These are phyloP conservation scores for Nephrotoma guestfalica DNA, from an alignment of 2,888 invertebrate species.

Conservation along the genomic window DNA sequence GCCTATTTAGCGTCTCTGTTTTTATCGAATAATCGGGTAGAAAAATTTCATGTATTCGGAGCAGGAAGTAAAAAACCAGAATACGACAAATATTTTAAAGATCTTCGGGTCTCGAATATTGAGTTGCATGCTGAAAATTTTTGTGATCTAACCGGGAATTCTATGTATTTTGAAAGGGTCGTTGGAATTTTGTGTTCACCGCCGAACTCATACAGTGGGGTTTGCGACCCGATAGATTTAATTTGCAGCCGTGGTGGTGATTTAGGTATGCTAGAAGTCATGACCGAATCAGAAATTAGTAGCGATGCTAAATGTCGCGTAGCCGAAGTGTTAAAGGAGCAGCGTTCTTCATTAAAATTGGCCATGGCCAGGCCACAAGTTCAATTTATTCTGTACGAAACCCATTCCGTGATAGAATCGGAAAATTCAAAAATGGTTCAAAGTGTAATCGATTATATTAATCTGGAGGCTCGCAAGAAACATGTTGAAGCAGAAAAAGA, in stretches of 20 bases:
- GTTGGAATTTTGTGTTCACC: conserved; percentile 58
- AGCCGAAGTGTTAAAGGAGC: conserved; percentile 54
- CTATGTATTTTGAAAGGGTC: conserved; percentile 40
- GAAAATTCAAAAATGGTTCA: conserved; percentile 63
- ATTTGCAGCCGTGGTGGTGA: conserved; percentile 70
- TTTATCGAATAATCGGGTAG: conserved; percentile 41
- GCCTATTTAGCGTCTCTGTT: conserved; percentile 60
- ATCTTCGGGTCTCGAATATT: conserved; percentile 49
- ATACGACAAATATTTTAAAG: conserved; percentile 52
- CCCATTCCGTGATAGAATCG: conserved; percentile 58
- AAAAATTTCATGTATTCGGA: conserved; percentile 44
- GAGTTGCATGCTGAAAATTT: conserved; percentile 35
- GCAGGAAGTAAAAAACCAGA: conserved; percentile 36
- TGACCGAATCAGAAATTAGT: conserved; percentile 53
- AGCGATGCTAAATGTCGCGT: conserved; percentile 44
- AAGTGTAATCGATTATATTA: conserved; percentile 51
- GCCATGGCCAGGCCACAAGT: conserved; percentile 70
- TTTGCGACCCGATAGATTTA: conserved; percentile 64
- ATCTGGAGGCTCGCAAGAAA: conserved; percentile 51
- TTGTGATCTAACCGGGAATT: conserved; percentile 35
- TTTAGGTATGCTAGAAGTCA: conserved; percentile 53
- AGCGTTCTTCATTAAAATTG: conserved; percentile 54
- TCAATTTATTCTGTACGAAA: conserved; percentile 67
- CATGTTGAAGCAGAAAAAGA: conserved; percentile 37
- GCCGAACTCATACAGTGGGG: conserved; percentile 67